Percentiles rank a stretch among this genome's conserved stretches.
Evolutionary conservation across 2,113 vertebrate species (phyloP).

Genomic region (Piprites chloris): DNA sequence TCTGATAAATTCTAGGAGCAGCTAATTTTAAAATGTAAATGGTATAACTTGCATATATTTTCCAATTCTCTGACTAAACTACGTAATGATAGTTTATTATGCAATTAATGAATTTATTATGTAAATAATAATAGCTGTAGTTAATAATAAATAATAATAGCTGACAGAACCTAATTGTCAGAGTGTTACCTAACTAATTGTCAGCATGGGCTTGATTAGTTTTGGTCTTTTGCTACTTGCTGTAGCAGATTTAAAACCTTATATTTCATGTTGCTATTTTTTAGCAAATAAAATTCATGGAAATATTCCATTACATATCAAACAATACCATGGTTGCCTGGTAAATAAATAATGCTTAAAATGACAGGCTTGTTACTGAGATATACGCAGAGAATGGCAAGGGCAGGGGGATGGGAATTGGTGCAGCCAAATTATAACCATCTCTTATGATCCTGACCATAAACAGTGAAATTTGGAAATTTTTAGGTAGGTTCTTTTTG

Average conservation of each 20-base stretch:
- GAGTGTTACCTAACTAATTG: not conserved
- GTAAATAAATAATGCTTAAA: conserved; percentile 51
- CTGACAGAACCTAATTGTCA: conserved; percentile 9
- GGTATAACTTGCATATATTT: not conserved
- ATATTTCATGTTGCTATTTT: conserved; percentile 8
- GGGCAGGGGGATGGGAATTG: not conserved
- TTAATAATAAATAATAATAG: conserved; percentile 8
- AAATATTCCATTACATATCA: conserved; percentile 14
- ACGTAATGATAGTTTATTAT: not conserved
- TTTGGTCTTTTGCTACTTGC: not conserved
- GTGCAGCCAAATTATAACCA: not conserved
- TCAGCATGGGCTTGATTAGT: not conserved
- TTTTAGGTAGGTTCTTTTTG: not conserved
- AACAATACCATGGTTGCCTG: not conserved
- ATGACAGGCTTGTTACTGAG: not conserved
- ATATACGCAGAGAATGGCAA: not conserved
- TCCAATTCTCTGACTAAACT: not conserved
- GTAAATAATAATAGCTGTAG: conserved; percentile 8
- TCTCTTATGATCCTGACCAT: not conserved
- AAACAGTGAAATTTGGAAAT: not conserved
- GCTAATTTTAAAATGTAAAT: not conserved
- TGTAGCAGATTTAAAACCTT: not conserved
- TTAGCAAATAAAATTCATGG: not conserved
- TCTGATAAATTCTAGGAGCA: not conserved
- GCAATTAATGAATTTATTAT: conserved; percentile 5